Base-by-base conservation (phyloP, 2,888 invertebrate genomes). In the Nemoura dubitans region DNA sequence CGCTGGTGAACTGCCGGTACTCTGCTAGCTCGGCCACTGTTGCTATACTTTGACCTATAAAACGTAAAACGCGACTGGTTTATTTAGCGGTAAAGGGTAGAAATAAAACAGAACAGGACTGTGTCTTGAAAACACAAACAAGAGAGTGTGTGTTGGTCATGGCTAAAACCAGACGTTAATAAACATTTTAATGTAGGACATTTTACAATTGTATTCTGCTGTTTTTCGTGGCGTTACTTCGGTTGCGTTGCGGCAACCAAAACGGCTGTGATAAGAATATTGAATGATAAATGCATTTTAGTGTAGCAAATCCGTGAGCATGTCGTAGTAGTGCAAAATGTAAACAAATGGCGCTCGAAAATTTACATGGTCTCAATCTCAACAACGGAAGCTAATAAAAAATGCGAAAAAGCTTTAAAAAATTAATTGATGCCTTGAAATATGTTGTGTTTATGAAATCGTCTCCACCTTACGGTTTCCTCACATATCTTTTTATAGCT, bases 11-110 rank as follows among this genome's bases (percentile, higher is more conserved):
- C 59, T 21, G 59, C 14, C 14, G 14, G 59, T 59, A 59, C 59
- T 59, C 21, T 7, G 59, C 59, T 21, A 59, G 14, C 59, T 1
- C 21, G 14, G 59, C 59, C 21, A 59, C 59, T 59, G 16, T 59
- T 21, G 59, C 21, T 3, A 78, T 28, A 28, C 28, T 78, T 7
- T 78, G 78, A 78, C 78, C 78, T 78, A 78, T 78, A 78, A 78
- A 78, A 28, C 7, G n/a, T 78, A 26, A 78, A 78, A 78, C 59
- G 78, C 28, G 78, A 10, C 28, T 78, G 78, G 78, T 78, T 78
- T 78, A 78, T 78, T 78, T 28, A 78, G 78, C 78, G 78, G 78
- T 78, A 78, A 78, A 78, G 78, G 78, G 78, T 78, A 26, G 78
- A 78, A 78, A 78, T 78, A 78, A 78, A 78, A 78, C 78, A 78